A percentile compares a stretch with the other conserved stretches of the same genome.
Conservation (phyloP, 2,113 vertebrate genomes). For the Semnornis frantzii region DNA sequence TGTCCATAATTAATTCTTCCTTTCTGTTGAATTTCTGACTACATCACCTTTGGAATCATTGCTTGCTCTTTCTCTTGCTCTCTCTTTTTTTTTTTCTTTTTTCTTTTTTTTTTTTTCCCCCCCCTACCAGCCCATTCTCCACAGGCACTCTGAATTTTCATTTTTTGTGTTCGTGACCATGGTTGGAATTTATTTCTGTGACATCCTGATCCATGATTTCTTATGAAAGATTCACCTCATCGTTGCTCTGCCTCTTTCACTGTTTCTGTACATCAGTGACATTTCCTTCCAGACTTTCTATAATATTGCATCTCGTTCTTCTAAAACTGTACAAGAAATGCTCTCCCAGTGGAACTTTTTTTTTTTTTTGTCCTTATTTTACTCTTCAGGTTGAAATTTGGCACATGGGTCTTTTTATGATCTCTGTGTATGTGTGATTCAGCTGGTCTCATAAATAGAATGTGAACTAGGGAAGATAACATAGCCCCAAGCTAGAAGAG, state of each 20-base stretch:
- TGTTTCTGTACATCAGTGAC: not conserved
- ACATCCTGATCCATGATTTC: not conserved
- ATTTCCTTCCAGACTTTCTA: not conserved
- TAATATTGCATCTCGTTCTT: not conserved
- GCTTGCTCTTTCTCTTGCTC: rapidly evolving
- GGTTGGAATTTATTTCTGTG: not conserved
- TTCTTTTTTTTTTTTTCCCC: not conserved
- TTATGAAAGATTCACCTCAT: not conserved
- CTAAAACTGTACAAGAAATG: not conserved
- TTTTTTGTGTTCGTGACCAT: not conserved
- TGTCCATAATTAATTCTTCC: rapidly evolving
- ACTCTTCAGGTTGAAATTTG: not conserved
- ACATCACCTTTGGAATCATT: not conserved
- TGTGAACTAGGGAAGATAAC: not conserved
- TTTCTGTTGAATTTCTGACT: not conserved
- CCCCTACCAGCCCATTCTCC: not conserved
- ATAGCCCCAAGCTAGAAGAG: not conserved
- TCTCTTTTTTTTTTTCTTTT: not conserved
- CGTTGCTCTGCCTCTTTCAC: not conserved
- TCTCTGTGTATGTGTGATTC: not conserved
- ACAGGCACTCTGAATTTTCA: not conserved
- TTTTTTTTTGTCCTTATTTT: not conserved
- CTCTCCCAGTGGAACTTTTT: not conserved
- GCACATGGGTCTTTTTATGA: not conserved
- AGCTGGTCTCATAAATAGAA: not conserved